A percentile compares a stretch with the other conserved stretches of the same genome.
phyloP scores from a whole-genome alignment of 30 jellyfish, hydroid and myxozoan species.

The Chrysaora quinquecirrha region DNA sequence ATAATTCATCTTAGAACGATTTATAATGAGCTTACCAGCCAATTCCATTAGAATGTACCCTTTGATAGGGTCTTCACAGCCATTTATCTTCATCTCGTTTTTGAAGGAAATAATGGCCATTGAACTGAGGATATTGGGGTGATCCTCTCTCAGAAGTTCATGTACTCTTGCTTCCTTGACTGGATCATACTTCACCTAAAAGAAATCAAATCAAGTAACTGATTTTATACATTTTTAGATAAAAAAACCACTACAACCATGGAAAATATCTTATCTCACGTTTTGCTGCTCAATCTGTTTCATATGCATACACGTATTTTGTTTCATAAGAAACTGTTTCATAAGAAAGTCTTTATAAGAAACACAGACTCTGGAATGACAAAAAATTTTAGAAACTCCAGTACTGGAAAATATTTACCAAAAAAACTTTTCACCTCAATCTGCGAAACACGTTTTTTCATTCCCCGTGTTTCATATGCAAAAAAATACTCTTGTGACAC shows the following conservation, averaged over 20 bases:
- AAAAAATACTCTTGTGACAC: too few species aligned
- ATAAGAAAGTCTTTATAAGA: too few species aligned
- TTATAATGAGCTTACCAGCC: too few species aligned
- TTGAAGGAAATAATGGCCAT: constrained; percentile 9
- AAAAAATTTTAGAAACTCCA: too few species aligned
- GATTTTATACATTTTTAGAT: neutral
- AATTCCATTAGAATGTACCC: constrained; percentile 41
- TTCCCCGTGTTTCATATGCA: too few species aligned
- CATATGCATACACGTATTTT: neutral
- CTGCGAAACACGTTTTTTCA: too few species aligned
- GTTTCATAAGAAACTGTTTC: neutral
- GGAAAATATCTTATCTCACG: neutral
- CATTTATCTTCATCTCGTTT: neutral
- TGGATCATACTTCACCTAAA: constrained; percentile 34
- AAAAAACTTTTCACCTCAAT: too few species aligned
- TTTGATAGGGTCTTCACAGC: neutral
- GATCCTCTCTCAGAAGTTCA: constrained; percentile 20
- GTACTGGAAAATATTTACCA: too few species aligned
- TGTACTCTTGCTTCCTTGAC: constrained; percentile 17
- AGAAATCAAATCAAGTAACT: neutral
- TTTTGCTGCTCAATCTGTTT: neutral
- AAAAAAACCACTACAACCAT: neutral
- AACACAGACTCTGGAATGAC: neutral
- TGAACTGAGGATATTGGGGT: constrained; percentile 51
- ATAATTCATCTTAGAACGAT: too few species aligned